These are phyloP conservation scores for Philypnodon macrostomus DNA, from an alignment of 2,797 vertebrate genomes.

Conservation along the genomic window DNA sequence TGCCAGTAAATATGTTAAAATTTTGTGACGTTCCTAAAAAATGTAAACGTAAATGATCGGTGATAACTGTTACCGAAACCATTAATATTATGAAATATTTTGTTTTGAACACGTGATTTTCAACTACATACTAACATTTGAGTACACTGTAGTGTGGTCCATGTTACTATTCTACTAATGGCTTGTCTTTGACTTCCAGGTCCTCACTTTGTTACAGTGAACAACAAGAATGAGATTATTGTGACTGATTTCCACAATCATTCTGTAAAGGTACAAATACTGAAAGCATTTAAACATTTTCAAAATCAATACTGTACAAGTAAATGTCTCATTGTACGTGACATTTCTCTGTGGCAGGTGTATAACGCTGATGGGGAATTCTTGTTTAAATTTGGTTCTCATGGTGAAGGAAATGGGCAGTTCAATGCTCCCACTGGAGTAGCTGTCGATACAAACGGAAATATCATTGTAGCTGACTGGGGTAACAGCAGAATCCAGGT, in stretches of 20 bases:
- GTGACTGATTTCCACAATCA: constrained; percentile 98
- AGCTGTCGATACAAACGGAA: constrained; percentile 90
- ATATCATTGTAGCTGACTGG: constrained; percentile 98
- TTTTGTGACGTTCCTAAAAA: too few species aligned
- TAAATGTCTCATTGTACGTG: too few species aligned
- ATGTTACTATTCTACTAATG: neutral
- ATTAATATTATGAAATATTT: too few species aligned
- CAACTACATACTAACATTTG: constrained; percentile 16
- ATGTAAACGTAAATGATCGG: too few species aligned
- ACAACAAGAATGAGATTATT: constrained; percentile 97
- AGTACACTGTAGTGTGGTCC: neutral
- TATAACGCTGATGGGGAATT: constrained; percentile 95
- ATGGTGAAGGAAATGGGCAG: constrained; percentile 94
- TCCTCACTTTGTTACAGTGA: constrained; percentile 95
- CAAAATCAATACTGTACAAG: neutral
- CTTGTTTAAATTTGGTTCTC: constrained; percentile 95
- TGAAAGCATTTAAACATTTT: neutral
- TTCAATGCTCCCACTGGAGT: constrained; percentile 96
- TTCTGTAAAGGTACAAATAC: constrained; percentile 86
- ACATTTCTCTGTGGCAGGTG: constrained; percentile 74
- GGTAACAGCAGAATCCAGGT: constrained; percentile 97
- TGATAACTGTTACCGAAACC: too few species aligned
- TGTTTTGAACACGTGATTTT: too few species aligned
- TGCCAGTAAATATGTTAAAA: too few species aligned
- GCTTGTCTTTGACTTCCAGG: constrained; percentile 67